Evolutionary conservation across 2,797 vertebrate species (phyloP).

Genomic region (Orientallactaga sibirica): DNA sequence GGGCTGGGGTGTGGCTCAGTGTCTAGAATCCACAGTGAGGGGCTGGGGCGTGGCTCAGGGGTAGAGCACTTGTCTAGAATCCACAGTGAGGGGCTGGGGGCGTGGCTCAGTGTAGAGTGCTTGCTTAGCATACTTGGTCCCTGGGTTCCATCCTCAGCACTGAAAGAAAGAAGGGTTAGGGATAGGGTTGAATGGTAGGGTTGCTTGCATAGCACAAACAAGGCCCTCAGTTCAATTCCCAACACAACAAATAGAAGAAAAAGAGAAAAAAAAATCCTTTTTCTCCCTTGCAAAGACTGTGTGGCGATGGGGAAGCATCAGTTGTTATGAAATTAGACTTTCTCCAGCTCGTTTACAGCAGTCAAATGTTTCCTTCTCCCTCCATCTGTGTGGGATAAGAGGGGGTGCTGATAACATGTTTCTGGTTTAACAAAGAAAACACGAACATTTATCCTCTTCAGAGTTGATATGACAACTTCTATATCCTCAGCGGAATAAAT

Average conservation of each 20-base stretch:
- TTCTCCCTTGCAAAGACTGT: neutral
- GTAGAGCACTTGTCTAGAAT: too few species aligned
- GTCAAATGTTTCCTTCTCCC: neutral
- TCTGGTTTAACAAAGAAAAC: constrained; percentile 38
- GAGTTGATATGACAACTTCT: neutral
- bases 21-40: too few species aligned
- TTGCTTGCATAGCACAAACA: neutral
- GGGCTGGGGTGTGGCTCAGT: too few species aligned
- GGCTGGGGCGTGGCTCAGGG: too few species aligned
- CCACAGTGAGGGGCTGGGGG: too few species aligned
- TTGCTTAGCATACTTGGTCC: too few species aligned
- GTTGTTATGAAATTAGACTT: neutral
- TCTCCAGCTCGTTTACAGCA: neutral
- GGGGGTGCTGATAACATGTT: neutral
- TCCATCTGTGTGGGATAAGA: neutral
- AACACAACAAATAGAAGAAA: too few species aligned
- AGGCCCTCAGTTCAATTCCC: neutral
- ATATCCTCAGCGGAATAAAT: constrained; percentile 6
- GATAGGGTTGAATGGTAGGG: too few species aligned
- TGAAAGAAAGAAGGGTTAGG: neutral
- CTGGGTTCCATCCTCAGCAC: neutral
- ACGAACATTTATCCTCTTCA: constrained; percentile 42
- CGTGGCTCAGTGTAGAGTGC: too few species aligned
- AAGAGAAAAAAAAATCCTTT: neutral
- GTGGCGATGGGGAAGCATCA: neutral